phyloP scores from a whole-genome alignment of 2,888 invertebrate genomes.

The Thyatira batis region DNA sequence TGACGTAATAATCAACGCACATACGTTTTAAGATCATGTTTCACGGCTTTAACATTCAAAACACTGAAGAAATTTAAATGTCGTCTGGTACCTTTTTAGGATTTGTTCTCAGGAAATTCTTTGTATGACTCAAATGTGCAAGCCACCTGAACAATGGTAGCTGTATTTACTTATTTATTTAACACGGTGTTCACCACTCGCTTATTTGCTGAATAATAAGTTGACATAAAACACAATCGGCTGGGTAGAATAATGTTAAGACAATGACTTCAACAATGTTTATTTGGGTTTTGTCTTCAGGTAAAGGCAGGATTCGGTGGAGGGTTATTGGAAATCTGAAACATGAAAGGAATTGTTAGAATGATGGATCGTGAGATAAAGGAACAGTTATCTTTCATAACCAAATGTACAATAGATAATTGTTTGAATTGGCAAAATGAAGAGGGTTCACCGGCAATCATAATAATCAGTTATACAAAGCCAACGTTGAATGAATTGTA shows the following conservation, averaged over 20 bases:
- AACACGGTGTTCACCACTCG: slow-evolving; percentile 23
- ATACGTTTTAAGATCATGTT: not conserved
- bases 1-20: not conserved
- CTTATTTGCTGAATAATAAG: slow-evolving; percentile 25
- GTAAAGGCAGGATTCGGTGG: not conserved
- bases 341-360: not conserved
- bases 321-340: not conserved
- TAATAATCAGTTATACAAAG: not conserved
- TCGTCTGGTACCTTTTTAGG: slow-evolving; percentile 6
- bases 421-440: not conserved
- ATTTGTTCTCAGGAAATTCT: slow-evolving; percentile 32
- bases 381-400: not conserved
- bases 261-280: not conserved
- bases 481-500: not conserved
- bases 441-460: not conserved
- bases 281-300: not conserved
- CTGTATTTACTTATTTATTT: slow-evolving; percentile 46
- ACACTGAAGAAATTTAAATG: slow-evolving; percentile 1
- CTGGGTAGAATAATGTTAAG: not conserved
- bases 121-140: slow-evolving; percentile 42
- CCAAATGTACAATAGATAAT: not conserved
- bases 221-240: slow-evolving; percentile 13
- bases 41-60: not conserved
- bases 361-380: not conserved
- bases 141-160: slow-evolving; percentile 49